Evolutionary conservation across 1,140 invertebrate genomes (phyloP).

Genomic region (Danaus plexippus): DNA sequence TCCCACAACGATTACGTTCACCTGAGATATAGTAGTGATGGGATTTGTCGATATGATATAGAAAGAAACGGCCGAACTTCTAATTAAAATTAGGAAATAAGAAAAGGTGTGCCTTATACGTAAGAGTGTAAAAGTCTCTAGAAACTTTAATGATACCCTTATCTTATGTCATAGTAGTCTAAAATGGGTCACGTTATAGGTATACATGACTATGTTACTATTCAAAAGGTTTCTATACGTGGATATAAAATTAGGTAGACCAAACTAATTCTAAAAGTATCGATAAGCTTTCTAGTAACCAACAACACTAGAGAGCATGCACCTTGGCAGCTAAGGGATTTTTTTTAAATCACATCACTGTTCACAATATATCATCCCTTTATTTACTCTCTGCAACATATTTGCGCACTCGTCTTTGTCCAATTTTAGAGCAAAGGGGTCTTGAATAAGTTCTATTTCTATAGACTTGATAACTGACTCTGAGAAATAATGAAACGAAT

Average conservation of each 20-base stretch:
- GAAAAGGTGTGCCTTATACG: too few species aligned
- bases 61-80: too few species aligned
- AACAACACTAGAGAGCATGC: conserved; percentile 47
- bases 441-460: conserved; percentile 31
- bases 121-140: too few species aligned
- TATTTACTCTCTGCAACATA: conserved; percentile 65
- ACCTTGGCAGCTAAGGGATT: conserved; percentile 68
- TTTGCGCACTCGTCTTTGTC: conserved; percentile 59
- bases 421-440: conserved; percentile 53
- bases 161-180: too few species aligned
- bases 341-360: conserved; percentile 65
- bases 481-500: not conserved
- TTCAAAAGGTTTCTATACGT: too few species aligned
- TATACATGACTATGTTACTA: too few species aligned
- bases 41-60: conserved; percentile 16
- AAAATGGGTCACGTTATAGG: too few species aligned
- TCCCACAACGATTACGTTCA: conserved; percentile 68
- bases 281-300: too few species aligned
- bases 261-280: too few species aligned
- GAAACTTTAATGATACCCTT: too few species aligned
- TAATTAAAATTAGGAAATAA: too few species aligned
- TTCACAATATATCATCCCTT: conserved; percentile 69
- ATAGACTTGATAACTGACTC: conserved; percentile 25
- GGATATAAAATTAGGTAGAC: too few species aligned
- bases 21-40: conserved; percentile 46